These are phyloP conservation scores for Aporophyla nigra DNA, from an alignment of 2,888 invertebrate species.

Conservation along the genomic window DNA sequence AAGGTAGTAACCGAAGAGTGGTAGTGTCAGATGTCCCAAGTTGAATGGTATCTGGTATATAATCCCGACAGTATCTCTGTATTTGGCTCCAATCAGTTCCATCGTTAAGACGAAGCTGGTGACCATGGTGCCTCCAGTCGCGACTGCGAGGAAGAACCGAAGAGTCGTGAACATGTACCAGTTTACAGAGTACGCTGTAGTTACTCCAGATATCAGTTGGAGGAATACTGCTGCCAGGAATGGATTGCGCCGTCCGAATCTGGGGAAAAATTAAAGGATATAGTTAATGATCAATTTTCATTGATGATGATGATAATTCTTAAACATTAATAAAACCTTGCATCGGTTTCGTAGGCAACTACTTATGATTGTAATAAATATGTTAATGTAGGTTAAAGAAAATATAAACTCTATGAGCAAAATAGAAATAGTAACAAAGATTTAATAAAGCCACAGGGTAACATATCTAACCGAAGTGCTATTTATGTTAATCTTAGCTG, in stretches of 20 bases:
- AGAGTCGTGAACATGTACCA: slow-evolving; percentile 92
- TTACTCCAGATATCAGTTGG: slow-evolving; percentile 93
- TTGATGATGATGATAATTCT: not conserved
- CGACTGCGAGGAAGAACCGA: slow-evolving; percentile 93
- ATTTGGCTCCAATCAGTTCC: slow-evolving; percentile 92
- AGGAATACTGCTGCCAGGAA: slow-evolving; percentile 94
- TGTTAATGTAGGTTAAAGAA: not conserved
- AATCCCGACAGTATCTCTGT: slow-evolving; percentile 93
- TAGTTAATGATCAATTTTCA: not conserved
- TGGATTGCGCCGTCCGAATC: slow-evolving; percentile 94
- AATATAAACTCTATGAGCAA: not conserved
- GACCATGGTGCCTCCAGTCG: slow-evolving; percentile 96
- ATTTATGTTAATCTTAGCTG: not conserved
- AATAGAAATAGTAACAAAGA: not conserved
- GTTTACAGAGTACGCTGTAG: slow-evolving; percentile 93
- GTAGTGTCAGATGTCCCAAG: slow-evolving; percentile 92
- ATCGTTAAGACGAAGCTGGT: slow-evolving; percentile 93
- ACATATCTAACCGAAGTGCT: not conserved
- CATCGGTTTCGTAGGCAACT: not conserved
- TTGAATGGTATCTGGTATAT: slow-evolving; percentile 93
- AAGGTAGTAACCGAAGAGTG: slow-evolving; percentile 92
- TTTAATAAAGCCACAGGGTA: not conserved
- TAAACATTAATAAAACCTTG: not conserved
- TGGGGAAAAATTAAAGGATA: slow-evolving; percentile 74
- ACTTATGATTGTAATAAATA: not conserved